phyloP scores from a whole-genome alignment of 2,888 invertebrate genomes.

The Heteropelma amictum region DNA sequence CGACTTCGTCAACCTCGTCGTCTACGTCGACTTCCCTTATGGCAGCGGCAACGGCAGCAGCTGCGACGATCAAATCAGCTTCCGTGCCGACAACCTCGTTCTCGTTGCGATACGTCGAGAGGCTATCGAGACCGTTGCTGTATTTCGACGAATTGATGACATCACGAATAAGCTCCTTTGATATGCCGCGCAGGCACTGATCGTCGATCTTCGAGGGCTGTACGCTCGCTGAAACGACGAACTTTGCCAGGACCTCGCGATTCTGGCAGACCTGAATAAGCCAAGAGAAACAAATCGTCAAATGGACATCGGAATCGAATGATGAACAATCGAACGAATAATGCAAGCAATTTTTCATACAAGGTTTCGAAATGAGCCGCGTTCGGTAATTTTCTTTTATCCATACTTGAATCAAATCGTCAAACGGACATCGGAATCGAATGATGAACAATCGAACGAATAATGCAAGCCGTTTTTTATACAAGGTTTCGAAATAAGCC shows the following conservation, averaged over 20 bases:
- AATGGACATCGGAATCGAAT: neutral
- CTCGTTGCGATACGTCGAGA: conserved; percentile 66
- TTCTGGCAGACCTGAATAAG: conserved; percentile 69
- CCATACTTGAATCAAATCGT: neutral
- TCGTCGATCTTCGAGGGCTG: conserved; percentile 76
- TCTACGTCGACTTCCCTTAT: conserved; percentile 33
- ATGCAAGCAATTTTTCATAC: neutral
- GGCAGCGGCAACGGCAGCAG: conserved; percentile 63
- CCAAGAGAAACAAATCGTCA: neutral
- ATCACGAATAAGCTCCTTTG: conserved; percentile 76
- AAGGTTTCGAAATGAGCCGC: too few species aligned
- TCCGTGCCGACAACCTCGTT: conserved; percentile 64
- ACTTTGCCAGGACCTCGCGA: conserved; percentile 75
- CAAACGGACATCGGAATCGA: neutral
- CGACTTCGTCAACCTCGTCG: conserved; percentile 52
- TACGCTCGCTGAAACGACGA: conserved; percentile 76
- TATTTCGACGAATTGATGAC: conserved; percentile 76
- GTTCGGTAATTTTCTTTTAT: too few species aligned
- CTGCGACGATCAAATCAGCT: conserved; percentile 65
- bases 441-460: neutral
- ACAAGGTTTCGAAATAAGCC: too few species aligned
- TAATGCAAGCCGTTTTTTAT: neutral
- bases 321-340: neutral
- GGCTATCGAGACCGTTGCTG: conserved; percentile 73
- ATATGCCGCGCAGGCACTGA: conserved; percentile 74